Evolutionary conservation across 1,140 invertebrate genomes (phyloP).

Genomic region (Rhizoglyphus robini): DNA sequence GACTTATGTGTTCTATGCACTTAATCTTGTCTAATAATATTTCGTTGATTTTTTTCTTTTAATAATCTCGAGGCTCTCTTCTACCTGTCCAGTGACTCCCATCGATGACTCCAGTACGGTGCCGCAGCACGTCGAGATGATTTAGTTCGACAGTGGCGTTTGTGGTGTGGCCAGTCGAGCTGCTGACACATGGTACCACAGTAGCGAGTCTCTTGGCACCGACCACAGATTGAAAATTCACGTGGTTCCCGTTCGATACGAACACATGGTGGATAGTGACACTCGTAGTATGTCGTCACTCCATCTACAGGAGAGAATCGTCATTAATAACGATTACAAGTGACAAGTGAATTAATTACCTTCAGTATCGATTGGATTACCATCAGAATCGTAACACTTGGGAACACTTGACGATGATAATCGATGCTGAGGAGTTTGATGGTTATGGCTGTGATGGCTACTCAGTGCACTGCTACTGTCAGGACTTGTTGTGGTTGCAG

Average conservation of each 20-base stretch:
- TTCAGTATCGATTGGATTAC: slow-evolving; percentile 36
- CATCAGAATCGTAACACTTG: slow-evolving; percentile 37
- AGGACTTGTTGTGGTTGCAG: background rate
- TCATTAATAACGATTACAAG: background rate
- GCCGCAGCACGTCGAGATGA: background rate
- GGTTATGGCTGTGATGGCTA: background rate
- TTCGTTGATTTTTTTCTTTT: too few species aligned
- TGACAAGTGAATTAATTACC: slow-evolving; percentile 14
- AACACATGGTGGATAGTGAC: slow-evolving; percentile 43
- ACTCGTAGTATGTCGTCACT: slow-evolving; percentile 37
- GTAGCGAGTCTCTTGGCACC: slow-evolving; percentile 42
- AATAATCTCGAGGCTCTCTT: too few species aligned
- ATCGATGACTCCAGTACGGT: background rate
- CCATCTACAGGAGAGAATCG: background rate
- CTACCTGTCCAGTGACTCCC: background rate
- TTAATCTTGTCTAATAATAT: too few species aligned
- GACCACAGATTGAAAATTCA: slow-evolving; percentile 44
- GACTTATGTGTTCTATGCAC: too few species aligned
- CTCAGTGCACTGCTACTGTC: too few species aligned
- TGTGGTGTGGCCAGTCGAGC: slow-evolving; percentile 36
- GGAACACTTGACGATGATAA: slow-evolving; percentile 25
- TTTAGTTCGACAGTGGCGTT: slow-evolving; percentile 10
- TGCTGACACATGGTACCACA: slow-evolving; percentile 41
- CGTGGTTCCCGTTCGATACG: slow-evolving; percentile 41
- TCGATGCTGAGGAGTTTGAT: slow-evolving; percentile 9